Evolutionary conservation across 2,888 invertebrate species (phyloP).

Genomic region (Tinea trinotella): DNA sequence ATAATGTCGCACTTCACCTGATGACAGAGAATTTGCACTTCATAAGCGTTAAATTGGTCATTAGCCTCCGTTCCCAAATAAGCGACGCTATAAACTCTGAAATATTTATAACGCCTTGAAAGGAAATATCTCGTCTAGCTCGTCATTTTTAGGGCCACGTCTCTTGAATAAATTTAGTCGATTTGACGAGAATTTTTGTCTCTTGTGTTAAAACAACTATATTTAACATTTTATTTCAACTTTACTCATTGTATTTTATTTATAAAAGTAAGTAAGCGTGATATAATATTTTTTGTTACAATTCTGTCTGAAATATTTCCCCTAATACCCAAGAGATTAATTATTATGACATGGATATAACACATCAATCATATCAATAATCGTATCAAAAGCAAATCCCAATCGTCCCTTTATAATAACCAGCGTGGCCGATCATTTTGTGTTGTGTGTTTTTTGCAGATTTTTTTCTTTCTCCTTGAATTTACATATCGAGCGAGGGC

Average conservation of each 20-base stretch:
- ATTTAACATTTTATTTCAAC: too few relatives aligned
- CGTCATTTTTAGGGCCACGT: background rate
- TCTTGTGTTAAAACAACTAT: too few relatives aligned
- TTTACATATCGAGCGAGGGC: constrained; percentile 22
- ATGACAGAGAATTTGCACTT: constrained; percentile 68
- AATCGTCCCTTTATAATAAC: constrained; percentile 11
- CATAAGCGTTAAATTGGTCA: constrained; percentile 67
- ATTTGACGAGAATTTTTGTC: background rate
- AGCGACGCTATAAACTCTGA: constrained; percentile 48
- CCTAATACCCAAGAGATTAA: background rate
- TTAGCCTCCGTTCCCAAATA: constrained; percentile 52
- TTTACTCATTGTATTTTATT: too few relatives aligned
- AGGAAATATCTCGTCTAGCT: constrained; percentile 3
- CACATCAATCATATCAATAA: constrained; percentile 7
- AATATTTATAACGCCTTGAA: constrained; percentile 44
- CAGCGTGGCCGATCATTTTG: background rate
- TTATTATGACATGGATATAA: background rate
- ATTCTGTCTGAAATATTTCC: too few relatives aligned
- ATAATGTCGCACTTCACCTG: constrained; percentile 59
- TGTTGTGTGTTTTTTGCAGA: constrained; percentile 9
- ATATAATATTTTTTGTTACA: too few relatives aligned
- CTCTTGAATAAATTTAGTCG: background rate
- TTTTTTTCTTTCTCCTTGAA: constrained; percentile 5
- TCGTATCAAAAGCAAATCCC: constrained; percentile 4
- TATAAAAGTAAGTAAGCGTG: too few relatives aligned